Evolutionary conservation across 2,797 vertebrate genomes (phyloP).

Genomic region (Phoebastria nigripes): DNA sequence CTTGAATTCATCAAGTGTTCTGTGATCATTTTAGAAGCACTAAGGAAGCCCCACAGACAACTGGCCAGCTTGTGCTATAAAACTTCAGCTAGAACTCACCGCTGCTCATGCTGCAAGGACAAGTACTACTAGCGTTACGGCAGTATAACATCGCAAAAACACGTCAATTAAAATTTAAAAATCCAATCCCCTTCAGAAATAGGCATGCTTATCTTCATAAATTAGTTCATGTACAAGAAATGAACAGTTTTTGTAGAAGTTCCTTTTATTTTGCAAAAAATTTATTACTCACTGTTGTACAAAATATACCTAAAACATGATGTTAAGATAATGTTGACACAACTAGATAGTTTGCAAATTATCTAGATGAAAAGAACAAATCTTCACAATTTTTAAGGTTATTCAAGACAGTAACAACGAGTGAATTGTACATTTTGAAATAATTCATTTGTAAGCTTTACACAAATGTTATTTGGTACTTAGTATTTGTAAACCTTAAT

Average conservation of each 20-base stretch:
- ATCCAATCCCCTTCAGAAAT: not conserved
- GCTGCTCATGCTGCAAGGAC: not conserved
- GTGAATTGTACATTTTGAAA: not conserved
- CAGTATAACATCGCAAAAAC: not conserved
- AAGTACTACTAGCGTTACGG: not conserved
- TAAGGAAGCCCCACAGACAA: not conserved
- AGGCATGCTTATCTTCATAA: not conserved
- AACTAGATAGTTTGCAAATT: not conserved
- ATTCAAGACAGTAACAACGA: conserved; percentile 18
- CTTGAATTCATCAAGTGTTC: not conserved
- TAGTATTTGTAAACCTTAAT: conserved; percentile 25
- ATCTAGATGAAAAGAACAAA: not conserved
- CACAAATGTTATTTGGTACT: not conserved
- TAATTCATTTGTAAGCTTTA: not conserved
- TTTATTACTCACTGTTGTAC: conserved; percentile 55
- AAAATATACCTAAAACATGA: conserved; percentile 34
- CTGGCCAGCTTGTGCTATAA: not conserved
- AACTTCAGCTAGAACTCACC: not conserved
- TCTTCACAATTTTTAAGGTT: conserved; percentile 6
- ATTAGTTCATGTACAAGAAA: not conserved
- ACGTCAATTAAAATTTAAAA: not conserved
- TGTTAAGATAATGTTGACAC: conserved; percentile 6
- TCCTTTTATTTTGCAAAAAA: conserved; percentile 63
- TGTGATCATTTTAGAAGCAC: not conserved
- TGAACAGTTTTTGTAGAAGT: not conserved